Evolutionary conservation across 2,113 vertebrate species (phyloP).

Genomic region (Malurus melanocephalus): DNA sequence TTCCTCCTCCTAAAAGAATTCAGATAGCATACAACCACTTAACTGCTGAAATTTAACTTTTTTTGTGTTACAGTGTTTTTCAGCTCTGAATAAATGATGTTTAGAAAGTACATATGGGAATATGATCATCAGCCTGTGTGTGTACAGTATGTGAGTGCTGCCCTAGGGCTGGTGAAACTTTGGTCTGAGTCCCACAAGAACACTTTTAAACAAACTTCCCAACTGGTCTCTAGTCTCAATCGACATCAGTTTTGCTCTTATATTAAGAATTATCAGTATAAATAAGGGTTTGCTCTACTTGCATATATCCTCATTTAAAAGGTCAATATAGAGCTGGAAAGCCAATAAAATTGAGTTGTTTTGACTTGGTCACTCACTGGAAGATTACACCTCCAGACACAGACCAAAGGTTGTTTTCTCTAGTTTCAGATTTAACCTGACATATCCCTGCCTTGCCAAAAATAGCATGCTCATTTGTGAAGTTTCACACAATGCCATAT

Average conservation of each 20-base stretch:
- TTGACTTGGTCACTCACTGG: background rate
- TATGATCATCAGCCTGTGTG: background rate
- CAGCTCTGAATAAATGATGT: background rate
- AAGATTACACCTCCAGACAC: background rate
- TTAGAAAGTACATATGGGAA: background rate
- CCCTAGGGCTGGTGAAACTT: background rate
- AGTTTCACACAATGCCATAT: background rate
- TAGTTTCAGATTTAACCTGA: background rate
- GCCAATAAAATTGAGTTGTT: background rate
- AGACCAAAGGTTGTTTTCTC: background rate
- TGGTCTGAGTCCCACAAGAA: background rate
- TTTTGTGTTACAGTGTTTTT: background rate
- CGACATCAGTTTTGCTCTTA: background rate
- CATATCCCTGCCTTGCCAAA: background rate
- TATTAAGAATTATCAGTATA: background rate
- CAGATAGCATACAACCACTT: background rate
- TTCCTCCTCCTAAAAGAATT: background rate
- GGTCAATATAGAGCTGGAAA: background rate
- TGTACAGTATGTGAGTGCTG: background rate
- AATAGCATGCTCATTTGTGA: background rate
- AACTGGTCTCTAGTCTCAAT: background rate
- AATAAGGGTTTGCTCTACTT: background rate
- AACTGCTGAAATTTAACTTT: background rate
- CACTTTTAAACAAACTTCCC: slow-evolving; percentile 5
- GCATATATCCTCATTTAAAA: background rate